Evolutionary conservation across 2,888 invertebrate species (phyloP).

Genomic region (Julus scanicus): DNA sequence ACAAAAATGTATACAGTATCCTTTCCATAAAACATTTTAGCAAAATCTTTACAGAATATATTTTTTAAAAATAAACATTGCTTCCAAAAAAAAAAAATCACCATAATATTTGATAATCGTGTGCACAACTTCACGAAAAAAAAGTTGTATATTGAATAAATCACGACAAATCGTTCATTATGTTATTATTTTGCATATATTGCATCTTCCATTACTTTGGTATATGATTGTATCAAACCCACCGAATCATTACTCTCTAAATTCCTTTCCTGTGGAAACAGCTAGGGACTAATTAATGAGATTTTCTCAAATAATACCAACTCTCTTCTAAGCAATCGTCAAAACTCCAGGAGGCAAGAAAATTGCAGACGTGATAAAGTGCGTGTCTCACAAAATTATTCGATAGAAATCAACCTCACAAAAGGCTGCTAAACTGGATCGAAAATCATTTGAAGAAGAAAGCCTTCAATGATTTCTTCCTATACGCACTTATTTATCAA

Average conservation of each 20-base stretch:
- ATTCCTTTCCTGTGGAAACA: neutral
- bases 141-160: no score
- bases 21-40: no score
- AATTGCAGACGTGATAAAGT: conserved; percentile 21
- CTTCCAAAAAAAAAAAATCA: no score
- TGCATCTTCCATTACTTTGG: neutral
- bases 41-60: no score
- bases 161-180: neutral
- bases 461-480: neutral
- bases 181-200: neutral
- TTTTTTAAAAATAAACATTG: no score
- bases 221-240: neutral
- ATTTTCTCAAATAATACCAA: conserved; percentile 21
- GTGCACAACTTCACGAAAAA: no score
- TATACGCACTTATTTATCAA: neutral
- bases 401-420: neutral
- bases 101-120: no score
- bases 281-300: neutral
- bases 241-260: neutral
- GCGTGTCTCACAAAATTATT: neutral
- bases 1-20: no score
- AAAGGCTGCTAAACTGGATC: neutral
- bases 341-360: conserved; percentile 27
- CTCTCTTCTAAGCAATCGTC: neutral
- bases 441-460: neutral